Evolutionary conservation across 37 sponge, comb jelly and placozoan genomes (phyloP), one percentile per base, ranked within the genome.

Genomic region (Chondrilla cf. caribensis): DNA sequence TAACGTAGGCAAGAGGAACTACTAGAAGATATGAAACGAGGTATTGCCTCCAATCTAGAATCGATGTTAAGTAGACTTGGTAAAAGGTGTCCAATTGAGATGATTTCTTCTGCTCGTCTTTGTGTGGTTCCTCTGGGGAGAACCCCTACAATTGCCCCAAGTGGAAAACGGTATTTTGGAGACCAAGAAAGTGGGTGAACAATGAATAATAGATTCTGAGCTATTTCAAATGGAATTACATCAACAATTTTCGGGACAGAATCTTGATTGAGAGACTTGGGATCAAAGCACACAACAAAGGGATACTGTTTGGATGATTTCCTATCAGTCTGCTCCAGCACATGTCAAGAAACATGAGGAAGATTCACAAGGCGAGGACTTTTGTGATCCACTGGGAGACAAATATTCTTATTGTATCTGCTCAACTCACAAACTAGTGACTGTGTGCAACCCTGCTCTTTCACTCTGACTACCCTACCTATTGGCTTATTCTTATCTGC

Each of bases 301-400:
- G n/a, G n/a, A n/a, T n/a, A n/a, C n/a, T n/a, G n/a, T n/a, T n/a
- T n/a, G n/a, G n/a, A n/a, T n/a, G n/a, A n/a, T n/a, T n/a, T n/a
- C n/a, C n/a, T n/a, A n/a, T n/a, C n/a, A n/a, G n/a, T n/a, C n/a
- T n/a, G n/a, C n/a, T n/a, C n/a, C n/a, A n/a, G n/a, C n/a, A n/a
- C n/a, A n/a, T n/a, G n/a, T n/a, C n/a, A n/a, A n/a, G n/a, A n/a
- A n/a, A n/a, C n/a, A n/a, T n/a, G n/a, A 43, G 92, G 89, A 25
- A 92, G 68, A 83, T 92, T 92, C 15, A 79, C 26, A 4, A 92
- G 21, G 19, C 58, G 14, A 33, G 92, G 92, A 35, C 65, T 59
- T 33, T 70, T 86, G 18, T 75, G 72, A 67, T 88, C 84, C 60
- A 92, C 35, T 18, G 92, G 92, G 64, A 25, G 77, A 38, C 88